phyloP scores from a whole-genome alignment of 2,797 vertebrate species.

The Platyrinchus mystaceus region DNA sequence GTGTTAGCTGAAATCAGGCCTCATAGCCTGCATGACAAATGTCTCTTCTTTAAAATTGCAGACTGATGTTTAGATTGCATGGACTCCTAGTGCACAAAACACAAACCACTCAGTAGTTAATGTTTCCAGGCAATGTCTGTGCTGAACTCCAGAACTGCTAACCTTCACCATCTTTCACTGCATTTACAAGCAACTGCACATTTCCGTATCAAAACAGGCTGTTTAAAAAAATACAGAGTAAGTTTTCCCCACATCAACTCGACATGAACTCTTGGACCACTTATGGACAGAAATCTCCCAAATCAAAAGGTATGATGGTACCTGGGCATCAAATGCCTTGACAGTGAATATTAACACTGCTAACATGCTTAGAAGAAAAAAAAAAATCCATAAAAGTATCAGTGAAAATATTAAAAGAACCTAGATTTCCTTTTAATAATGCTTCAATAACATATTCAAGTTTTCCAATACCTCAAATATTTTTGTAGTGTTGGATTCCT shows the following conservation, averaged over 20 bases:
- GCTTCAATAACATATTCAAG: neutral
- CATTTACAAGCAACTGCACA: neutral
- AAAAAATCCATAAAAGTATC: conserved; percentile 10
- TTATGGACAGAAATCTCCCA: neutral
- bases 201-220: neutral
- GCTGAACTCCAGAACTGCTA: neutral
- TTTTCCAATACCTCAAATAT: neutral
- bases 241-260: neutral
- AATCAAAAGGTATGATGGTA: neutral
- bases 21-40: neutral
- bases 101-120: neutral
- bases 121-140: neutral
- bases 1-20: neutral
- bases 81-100: neutral
- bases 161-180: neutral
- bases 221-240: neutral
- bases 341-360: conserved; percentile 9
- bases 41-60: neutral
- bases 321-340: neutral
- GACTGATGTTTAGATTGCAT: neutral
- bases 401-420: neutral
- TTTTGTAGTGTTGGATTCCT: neutral
- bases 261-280: neutral
- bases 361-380: conserved; percentile 1
- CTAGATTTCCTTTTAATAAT: conserved; percentile 37